Conservation (phyloP, 2,797 vertebrate genomes). For the Petrocephalus sullivani region DNA sequence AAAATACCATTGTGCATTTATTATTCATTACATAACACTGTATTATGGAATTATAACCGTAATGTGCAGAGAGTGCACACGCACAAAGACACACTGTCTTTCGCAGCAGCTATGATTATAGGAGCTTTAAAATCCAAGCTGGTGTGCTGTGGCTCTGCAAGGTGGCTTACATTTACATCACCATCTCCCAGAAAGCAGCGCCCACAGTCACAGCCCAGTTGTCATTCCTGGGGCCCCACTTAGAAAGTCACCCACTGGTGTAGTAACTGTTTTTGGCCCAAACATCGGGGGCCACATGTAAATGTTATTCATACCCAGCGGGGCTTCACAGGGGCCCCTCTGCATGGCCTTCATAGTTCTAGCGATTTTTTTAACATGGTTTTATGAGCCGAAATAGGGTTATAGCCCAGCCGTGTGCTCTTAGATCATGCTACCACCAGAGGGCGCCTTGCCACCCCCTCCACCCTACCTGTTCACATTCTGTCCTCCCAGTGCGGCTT, state of each 20-base stretch:
- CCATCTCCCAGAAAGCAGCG: neutral
- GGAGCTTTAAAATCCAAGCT: neutral
- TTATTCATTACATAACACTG: neutral
- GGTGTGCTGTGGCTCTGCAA: neutral
- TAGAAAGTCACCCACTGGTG: neutral
- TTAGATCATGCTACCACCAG: neutral
- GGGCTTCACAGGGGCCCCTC: neutral
- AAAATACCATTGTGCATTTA: neutral
- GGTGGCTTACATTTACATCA: conserved; percentile 6
- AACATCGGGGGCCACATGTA: neutral
- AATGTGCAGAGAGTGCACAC: neutral
- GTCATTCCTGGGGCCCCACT: neutral
- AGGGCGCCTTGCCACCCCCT: neutral
- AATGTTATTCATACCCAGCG: neutral
- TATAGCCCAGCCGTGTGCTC: neutral
- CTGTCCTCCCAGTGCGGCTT: conserved; percentile 64
- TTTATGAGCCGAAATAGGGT: neutral
- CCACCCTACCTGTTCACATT: neutral
- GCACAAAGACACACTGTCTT: conserved; percentile 6
- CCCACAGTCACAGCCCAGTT: neutral
- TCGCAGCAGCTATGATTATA: neutral
- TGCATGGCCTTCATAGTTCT: neutral
- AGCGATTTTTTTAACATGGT: neutral
- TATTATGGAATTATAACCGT: neutral
- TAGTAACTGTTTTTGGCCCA: neutral